phyloP scores from a whole-genome alignment of 1,140 invertebrate genomes.

The Diachasmimorpha longicaudata region DNA sequence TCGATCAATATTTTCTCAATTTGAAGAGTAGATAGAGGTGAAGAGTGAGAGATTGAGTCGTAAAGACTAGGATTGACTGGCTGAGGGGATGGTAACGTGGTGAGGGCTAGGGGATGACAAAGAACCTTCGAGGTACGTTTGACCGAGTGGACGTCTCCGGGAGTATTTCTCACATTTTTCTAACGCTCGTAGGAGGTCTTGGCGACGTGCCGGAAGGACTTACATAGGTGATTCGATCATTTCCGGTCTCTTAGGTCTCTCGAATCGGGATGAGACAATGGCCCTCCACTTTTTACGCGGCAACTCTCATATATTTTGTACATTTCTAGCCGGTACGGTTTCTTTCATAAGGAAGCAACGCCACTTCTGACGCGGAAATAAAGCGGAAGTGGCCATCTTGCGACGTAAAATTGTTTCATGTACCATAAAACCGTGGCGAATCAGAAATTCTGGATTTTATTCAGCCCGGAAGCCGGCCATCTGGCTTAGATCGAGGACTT shows the following conservation, averaged over 20 bases:
- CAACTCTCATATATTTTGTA: too few relatives aligned
- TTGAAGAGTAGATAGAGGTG: neutral
- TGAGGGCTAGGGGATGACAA: neutral
- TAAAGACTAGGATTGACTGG: neutral
- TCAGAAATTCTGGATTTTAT: too few relatives aligned
- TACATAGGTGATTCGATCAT: neutral
- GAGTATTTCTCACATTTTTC: neutral
- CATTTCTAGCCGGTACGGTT: too few relatives aligned
- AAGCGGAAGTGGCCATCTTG: too few relatives aligned
- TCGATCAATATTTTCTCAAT: neutral
- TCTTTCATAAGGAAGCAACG: too few relatives aligned
- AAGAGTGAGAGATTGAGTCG: neutral
- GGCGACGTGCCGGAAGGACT: neutral
- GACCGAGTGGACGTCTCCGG: neutral
- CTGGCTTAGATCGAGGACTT: too few relatives aligned
- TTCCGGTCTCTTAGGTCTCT: neutral
- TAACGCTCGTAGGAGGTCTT: neutral
- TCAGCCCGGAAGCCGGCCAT: too few relatives aligned
- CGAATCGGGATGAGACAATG: neutral
- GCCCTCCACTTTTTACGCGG: neutral
- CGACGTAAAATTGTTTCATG: too few relatives aligned
- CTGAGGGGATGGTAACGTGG: neutral
- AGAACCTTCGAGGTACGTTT: neutral
- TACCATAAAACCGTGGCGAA: too few relatives aligned
- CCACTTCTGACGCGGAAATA: too few relatives aligned